These are phyloP conservation scores for Penaeus japonicus DNA, from an alignment of 1,140 invertebrate genomes.

Conservation along the genomic window DNA sequence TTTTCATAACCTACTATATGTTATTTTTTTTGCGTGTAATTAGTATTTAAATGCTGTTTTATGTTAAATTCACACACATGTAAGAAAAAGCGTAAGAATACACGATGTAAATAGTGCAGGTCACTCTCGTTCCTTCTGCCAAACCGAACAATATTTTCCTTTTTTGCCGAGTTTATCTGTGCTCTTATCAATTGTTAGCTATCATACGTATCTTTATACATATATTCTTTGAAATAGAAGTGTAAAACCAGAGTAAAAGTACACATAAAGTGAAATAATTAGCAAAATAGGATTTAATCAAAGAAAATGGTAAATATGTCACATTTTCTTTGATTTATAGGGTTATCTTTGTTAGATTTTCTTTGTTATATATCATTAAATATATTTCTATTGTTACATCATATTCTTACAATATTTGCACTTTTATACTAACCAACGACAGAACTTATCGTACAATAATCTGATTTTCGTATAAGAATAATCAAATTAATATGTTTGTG, in stretches of 20 bases:
- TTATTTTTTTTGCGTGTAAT: too few species aligned
- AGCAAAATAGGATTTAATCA: constrained; percentile 25
- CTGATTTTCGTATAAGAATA: background rate
- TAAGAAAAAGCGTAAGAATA: constrained; percentile 51
- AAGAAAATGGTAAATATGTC: constrained; percentile 10
- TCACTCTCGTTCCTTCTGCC: constrained; percentile 39
- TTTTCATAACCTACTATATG: too few species aligned
- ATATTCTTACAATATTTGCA: background rate
- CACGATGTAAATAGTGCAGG: constrained; percentile 56
- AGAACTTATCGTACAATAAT: too few species aligned
- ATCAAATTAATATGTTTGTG: background rate
- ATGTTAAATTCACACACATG: background rate
- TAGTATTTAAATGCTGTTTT: too few species aligned
- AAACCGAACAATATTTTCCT: constrained; percentile 32
- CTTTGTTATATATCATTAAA: background rate
- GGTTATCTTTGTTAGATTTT: background rate
- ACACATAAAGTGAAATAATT: background rate
- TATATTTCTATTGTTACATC: background rate
- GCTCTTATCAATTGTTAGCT: background rate
- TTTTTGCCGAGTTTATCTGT: background rate
- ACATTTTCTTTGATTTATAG: background rate
- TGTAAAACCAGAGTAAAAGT: background rate
- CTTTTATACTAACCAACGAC: too few species aligned
- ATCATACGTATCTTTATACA: background rate
- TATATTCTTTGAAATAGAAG: background rate